Evolutionary conservation across 2,797 vertebrate genomes (phyloP).

Genomic region (Schizopygopsis pylzovi): DNA sequence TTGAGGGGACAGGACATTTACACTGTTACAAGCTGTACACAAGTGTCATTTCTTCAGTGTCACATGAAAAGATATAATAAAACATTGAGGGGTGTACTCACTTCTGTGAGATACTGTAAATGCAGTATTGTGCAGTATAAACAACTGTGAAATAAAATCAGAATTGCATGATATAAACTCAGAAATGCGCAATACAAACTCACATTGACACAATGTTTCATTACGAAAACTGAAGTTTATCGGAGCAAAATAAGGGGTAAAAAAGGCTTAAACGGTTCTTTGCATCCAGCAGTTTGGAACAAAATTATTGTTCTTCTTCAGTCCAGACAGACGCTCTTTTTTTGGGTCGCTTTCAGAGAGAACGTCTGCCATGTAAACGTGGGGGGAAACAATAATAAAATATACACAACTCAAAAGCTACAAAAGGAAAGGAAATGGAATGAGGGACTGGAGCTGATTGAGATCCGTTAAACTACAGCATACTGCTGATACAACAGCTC

Average conservation of each 20-base stretch:
- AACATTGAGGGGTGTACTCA: too few relatives aligned
- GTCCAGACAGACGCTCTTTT: not conserved
- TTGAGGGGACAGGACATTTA: too few relatives aligned
- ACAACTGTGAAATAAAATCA: not conserved
- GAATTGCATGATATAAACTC: too few relatives aligned
- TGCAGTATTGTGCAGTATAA: not conserved
- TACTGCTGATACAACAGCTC: slow-evolving; percentile 98
- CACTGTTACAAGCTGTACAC: too few relatives aligned
- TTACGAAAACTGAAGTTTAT: slow-evolving; percentile 54
- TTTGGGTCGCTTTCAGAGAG: slow-evolving; percentile 42
- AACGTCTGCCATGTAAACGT: slow-evolving; percentile 59
- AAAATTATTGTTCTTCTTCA: slow-evolving; percentile 10
- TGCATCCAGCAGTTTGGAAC: slow-evolving; percentile 9
- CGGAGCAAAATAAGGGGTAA: slow-evolving; percentile 29
- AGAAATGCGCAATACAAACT: not conserved
- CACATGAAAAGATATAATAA: too few relatives aligned
- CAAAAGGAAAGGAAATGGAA: slow-evolving; percentile 65
- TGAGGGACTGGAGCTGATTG: slow-evolving; percentile 40
- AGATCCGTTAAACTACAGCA: slow-evolving; percentile 85
- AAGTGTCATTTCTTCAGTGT: too few relatives aligned
- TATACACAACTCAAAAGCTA: slow-evolving; percentile 57
- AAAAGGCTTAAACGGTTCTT: slow-evolving; percentile 19
- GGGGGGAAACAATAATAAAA: slow-evolving; percentile 54
- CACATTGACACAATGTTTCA: slow-evolving; percentile 9
- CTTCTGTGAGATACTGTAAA: too few relatives aligned